Conservation (phyloP, 2,797 vertebrate species). For the Pantherophis alleghaniensis region DNA sequence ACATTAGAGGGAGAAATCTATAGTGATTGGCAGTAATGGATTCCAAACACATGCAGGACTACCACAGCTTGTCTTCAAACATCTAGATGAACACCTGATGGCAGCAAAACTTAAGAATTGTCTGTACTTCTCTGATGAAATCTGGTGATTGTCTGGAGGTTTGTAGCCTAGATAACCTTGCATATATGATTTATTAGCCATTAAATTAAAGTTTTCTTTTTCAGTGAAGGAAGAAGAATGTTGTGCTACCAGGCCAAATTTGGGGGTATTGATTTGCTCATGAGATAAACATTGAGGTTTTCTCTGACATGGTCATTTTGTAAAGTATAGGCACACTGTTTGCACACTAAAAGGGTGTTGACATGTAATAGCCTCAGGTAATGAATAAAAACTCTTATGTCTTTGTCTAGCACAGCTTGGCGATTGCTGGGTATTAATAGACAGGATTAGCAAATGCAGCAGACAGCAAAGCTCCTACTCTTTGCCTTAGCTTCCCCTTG, state of each 20-base stretch:
- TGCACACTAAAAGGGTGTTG: neutral
- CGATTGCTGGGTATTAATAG: slow-evolving; percentile 71
- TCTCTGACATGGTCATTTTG: neutral
- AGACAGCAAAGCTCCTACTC: slow-evolving; percentile 59
- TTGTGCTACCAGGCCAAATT: neutral
- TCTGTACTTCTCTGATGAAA: neutral
- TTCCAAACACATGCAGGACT: neutral
- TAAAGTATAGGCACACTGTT: fast-evolving
- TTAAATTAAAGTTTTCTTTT: neutral
- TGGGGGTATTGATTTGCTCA: neutral
- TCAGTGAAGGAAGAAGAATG: neutral
- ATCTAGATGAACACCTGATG: neutral
- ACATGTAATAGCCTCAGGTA: slow-evolving; percentile 8
- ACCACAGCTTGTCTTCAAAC: neutral
- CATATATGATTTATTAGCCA: neutral
- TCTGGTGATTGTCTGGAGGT: neutral
- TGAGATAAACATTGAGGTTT: neutral
- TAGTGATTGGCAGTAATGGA: neutral
- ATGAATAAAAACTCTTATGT: slow-evolving; percentile 46
- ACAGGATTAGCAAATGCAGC: slow-evolving; percentile 75
- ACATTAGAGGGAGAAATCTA: neutral
- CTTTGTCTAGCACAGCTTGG: slow-evolving; percentile 60
- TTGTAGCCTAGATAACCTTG: neutral
- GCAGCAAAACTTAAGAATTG: neutral
- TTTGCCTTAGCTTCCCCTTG: slow-evolving; percentile 56